Percentiles rank a stretch among this genome's conserved stretches.
These are phyloP conservation scores for Cervus canadensis DNA, from an alignment of 2,113 vertebrate genomes.

Conservation along the genomic window DNA sequence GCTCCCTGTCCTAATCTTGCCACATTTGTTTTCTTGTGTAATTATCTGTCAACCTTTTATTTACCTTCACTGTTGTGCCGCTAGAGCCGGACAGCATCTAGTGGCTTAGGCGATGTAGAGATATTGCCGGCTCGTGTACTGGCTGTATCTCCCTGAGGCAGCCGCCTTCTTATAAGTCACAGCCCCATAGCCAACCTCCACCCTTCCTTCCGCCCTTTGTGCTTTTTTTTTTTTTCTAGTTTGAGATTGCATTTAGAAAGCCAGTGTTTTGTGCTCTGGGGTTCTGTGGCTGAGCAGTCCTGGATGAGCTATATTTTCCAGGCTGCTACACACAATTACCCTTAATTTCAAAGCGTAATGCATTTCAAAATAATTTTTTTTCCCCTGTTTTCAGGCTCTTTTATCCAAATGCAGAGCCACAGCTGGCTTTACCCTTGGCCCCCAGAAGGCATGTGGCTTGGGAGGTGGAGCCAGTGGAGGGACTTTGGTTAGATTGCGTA, in stretches of 20 bases:
- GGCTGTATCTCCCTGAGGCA: neutral
- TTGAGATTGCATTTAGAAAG: neutral
- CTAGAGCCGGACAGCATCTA: neutral
- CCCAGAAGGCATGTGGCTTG: slow-evolving; percentile 51
- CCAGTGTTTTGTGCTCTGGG: neutral
- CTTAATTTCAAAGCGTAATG: slow-evolving; percentile 54
- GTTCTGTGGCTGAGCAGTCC: slow-evolving; percentile 1
- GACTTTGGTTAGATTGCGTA: slow-evolving; percentile 28
- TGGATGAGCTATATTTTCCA: slow-evolving; percentile 64
- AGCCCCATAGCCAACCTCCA: neutral
- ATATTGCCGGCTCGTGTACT: no score
- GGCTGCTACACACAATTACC: slow-evolving; percentile 64
- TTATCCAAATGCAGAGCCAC: slow-evolving; percentile 34
- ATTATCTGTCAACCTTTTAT: slow-evolving; percentile 19
- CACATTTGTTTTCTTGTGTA: slow-evolving; percentile 33
- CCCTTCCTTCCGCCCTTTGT: slow-evolving; percentile 71
- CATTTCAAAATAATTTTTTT: slow-evolving; percentile 47
- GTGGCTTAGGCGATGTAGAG: neutral
- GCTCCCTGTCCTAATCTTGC: neutral
- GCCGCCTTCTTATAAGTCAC: neutral
- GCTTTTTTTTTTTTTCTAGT: neutral
- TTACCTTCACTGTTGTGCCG: neutral
- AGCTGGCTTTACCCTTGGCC: slow-evolving; percentile 31
- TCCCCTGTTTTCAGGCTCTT: slow-evolving; percentile 29
- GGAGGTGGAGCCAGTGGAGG: neutral